Conservation (phyloP, 2,113 vertebrate genomes). For the Equus przewalskii region DNA sequence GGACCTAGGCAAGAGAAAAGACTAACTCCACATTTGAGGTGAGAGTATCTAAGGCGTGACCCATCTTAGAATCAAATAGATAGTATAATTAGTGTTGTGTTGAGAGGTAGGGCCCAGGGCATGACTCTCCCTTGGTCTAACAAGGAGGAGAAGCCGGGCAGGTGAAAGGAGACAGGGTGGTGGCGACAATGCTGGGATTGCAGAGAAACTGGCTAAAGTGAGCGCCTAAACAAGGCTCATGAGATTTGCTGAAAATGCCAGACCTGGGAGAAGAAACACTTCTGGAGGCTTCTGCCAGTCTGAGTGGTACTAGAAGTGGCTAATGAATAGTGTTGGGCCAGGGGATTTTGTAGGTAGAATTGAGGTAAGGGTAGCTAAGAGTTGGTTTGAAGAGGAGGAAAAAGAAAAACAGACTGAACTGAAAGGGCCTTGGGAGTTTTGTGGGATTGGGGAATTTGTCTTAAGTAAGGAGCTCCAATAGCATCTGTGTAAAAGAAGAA, state of each 20-base stretch:
- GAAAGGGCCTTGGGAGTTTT: not conserved
- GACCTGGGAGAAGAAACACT: not conserved
- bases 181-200: not conserved
- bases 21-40: not conserved
- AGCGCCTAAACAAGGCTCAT: fast-evolving
- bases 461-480: not conserved
- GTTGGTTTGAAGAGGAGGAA: not conserved
- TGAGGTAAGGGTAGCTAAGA: not conserved
- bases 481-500: not conserved
- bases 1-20: not conserved
- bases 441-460: not conserved
- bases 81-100: too few species aligned
- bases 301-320: not conserved
- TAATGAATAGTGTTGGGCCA: not conserved
- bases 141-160: not conserved
- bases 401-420: not conserved
- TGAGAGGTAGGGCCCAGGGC: not conserved
- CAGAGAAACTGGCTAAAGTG: not conserved
- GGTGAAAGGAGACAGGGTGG: not conserved
- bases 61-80: not conserved
- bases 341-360: not conserved
- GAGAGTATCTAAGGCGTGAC: not conserved
- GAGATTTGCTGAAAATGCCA: not conserved
- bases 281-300: not conserved
- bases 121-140: too few species aligned